These are phyloP conservation scores for Steromphala cineraria DNA, from an alignment of 2,888 invertebrate species.

Conservation along the genomic window DNA sequence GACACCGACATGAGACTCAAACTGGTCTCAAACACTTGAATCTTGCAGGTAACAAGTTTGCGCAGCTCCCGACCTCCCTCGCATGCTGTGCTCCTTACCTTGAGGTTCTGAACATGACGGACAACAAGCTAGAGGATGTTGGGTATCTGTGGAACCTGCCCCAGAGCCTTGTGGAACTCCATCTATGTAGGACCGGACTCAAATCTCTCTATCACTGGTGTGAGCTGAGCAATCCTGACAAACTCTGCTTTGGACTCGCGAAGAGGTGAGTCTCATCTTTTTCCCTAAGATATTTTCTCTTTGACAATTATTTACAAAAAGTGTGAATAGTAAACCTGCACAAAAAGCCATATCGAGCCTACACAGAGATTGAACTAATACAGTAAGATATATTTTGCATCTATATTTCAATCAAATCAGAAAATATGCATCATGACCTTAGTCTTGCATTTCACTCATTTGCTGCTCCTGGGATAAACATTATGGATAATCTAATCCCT, in stretches of 20 bases:
- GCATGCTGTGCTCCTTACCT: constrained; percentile 93
- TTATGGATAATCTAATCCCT: too few species aligned
- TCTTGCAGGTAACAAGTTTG: constrained; percentile 92
- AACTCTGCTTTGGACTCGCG: constrained; percentile 29
- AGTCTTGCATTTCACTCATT: too few species aligned
- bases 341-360: too few species aligned
- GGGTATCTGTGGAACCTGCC: constrained; percentile 94
- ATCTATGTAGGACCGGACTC: constrained; percentile 81
- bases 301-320: too few species aligned
- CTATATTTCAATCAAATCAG: too few species aligned
- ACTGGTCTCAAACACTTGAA: constrained; percentile 80
- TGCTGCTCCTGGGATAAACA: too few species aligned
- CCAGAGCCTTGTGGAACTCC: constrained; percentile 90
- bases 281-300: too few species aligned
- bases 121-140: constrained; percentile 85
- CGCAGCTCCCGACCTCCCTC: constrained; percentile 89
- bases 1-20: constrained; percentile 31
- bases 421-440: too few species aligned
- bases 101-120: constrained; percentile 91
- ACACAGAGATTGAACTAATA: too few species aligned
- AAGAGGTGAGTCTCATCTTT: constrained; percentile 23
- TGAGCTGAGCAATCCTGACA: constrained; percentile 26
- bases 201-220: constrained; percentile 85
- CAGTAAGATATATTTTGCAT: too few species aligned
- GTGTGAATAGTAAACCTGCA: too few species aligned